phyloP scores from a whole-genome alignment of 2,888 invertebrate species.

The Dynastes hyllus region DNA sequence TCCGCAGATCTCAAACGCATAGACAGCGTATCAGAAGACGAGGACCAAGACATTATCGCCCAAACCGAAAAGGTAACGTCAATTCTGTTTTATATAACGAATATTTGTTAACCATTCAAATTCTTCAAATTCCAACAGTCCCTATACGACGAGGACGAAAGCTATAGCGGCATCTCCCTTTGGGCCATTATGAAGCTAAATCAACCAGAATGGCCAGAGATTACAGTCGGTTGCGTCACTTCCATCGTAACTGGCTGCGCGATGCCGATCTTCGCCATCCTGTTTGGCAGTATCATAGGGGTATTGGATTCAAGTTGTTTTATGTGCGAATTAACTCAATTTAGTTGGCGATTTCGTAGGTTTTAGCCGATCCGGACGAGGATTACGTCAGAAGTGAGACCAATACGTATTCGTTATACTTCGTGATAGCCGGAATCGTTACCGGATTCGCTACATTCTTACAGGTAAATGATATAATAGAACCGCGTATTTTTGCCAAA shows the following conservation, averaged over 20 bases:
- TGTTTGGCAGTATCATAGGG: constrained; percentile 82
- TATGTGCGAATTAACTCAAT: background rate
- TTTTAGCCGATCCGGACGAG: constrained; percentile 72
- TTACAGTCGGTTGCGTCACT: constrained; percentile 76
- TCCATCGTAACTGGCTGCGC: constrained; percentile 80
- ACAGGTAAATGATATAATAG: constrained; percentile 72
- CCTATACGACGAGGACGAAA: background rate
- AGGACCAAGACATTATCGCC: constrained; percentile 31
- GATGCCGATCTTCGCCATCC: constrained; percentile 82
- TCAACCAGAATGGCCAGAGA: constrained; percentile 79
- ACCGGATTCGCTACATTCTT: constrained; percentile 80
- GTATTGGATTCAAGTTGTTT: constrained; percentile 65
- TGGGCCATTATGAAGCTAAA: constrained; percentile 71
- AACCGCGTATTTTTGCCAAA: background rate
- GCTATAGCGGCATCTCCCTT: background rate
- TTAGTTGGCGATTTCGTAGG: constrained; percentile 62
- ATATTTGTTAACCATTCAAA: background rate
- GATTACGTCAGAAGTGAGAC: constrained; percentile 76
- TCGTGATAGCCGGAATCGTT: constrained; percentile 79
- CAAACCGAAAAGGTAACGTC: constrained; percentile 9
- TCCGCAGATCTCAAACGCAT: constrained; percentile 38
- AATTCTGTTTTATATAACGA: background rate
- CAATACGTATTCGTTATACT: constrained; percentile 78
- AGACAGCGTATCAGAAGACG: constrained; percentile 49
- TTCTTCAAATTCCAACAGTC: background rate